Base-by-base conservation (phyloP, 2,888 invertebrate genomes). In the Agrotis segetum region DNA sequence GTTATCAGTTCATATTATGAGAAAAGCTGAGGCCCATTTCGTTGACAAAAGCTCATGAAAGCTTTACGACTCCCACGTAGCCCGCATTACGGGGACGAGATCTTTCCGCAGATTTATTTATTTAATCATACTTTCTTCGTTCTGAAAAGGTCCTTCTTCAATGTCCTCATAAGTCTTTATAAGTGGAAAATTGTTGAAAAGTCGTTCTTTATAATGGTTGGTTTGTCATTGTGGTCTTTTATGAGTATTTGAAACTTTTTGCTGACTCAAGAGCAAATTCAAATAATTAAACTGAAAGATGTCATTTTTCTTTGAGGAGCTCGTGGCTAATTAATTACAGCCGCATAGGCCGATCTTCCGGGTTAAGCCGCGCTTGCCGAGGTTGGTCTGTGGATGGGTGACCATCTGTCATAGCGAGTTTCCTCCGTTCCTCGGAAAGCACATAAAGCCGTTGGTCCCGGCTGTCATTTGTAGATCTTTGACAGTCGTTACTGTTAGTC, bases 71-170 rank as follows among this genome's bases (percentile, higher is more conserved):
- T 59, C 5, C 19, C 29, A 19, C 40, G 19, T n/a, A 63, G 56
- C 79, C 65, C 71, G 71, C 71, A 75, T 75, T 67, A 47, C 50
- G 49, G 44, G 21, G 19, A 71, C 14, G 46, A 67, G 58, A 71
- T 79, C 55, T 71, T 56, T 52, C 13, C 11, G 2, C 19, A 46
- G 71, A 79, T 79, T 79, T 75, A 74, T 79, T 67, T 58, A 53
- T 67, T 75, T 71, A 69, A 71, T 67, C 58, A 79, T 79, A 74
- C n/a, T 74, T 52, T 53, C 60, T 52, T 46, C 47, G 56, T 29
- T 62, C 24, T 56, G 49, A 50, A 58, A 34, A 61, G 50, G 60
- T 34, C 60, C 19, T 60, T 53, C 40, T 60, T 47, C 60, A 34
- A 40, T n/a, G 58, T 50, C 53, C 58, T 68, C 65, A 55, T 69